Conservation (phyloP, 2,888 invertebrate species). For the Pantelozetes paolii region DNA sequence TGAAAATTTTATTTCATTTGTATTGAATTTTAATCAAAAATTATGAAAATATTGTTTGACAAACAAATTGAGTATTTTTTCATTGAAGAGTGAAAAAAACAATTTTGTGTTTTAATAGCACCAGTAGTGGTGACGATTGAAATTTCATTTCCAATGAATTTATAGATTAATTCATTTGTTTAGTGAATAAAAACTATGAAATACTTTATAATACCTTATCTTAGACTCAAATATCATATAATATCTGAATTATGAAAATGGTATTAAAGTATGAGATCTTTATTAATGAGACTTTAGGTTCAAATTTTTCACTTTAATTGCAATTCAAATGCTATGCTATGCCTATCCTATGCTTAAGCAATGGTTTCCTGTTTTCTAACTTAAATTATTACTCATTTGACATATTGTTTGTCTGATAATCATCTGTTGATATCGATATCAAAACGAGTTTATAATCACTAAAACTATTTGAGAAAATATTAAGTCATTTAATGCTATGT, state of each 20-base stretch:
- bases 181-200: constrained; percentile 8
- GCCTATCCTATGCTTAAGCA: not conserved
- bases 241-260: constrained; percentile 10
- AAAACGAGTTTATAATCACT: not conserved
- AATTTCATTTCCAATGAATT: constrained; percentile 10
- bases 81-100: not conserved
- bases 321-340: not conserved
- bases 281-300: not conserved
- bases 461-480: not conserved
- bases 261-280: constrained; percentile 10
- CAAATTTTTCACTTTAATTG: not conserved
- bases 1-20: constrained; percentile 11
- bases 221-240: too few relatives aligned
- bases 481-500: not conserved
- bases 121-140: constrained; percentile 11
- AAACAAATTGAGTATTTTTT: constrained; percentile 23
- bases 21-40: constrained; percentile 23
- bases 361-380: not conserved
- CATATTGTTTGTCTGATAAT: not conserved
- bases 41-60: constrained; percentile 12
- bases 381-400: constrained; percentile 3
- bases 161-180: not conserved
- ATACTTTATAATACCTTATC: constrained; percentile 10
- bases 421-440: constrained; percentile 24
- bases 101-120: not conserved